Percentiles rank a stretch among this genome's conserved stretches.
phyloP scores from a whole-genome alignment of 1,140 invertebrate species.

The Drosophila teissieri region DNA sequence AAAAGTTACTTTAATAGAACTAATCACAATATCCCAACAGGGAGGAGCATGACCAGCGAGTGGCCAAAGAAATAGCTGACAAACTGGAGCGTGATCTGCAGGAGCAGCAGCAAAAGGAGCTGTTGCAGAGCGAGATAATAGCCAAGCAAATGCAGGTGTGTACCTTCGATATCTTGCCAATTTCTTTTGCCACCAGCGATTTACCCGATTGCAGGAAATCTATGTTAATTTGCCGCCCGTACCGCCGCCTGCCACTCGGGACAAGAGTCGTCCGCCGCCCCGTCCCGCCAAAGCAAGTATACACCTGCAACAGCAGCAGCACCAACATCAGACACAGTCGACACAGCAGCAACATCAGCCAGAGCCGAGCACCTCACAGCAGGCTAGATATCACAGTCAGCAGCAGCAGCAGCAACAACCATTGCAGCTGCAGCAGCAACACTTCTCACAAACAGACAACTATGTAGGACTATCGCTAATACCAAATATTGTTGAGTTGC shows the following conservation, averaged over 20 bases:
- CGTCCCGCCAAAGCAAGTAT: conserved; percentile 83
- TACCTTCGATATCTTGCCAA: neutral
- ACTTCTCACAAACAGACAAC: conserved; percentile 81
- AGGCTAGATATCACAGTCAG: conserved; percentile 71
- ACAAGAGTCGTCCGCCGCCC: conserved; percentile 70
- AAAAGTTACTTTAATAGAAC: conserved; percentile 3
- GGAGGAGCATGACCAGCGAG: conserved; percentile 89
- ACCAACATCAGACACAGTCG: conserved; percentile 10
- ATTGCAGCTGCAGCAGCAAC: conserved; percentile 65
- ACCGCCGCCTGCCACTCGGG: conserved; percentile 70
- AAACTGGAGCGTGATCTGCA: conserved; percentile 87
- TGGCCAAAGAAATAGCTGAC: conserved; percentile 88
- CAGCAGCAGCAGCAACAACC: conserved; percentile 60
- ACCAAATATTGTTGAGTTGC: conserved; percentile 78
- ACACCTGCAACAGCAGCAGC: conserved; percentile 59
- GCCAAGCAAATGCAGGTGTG: conserved; percentile 85
- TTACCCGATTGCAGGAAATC: conserved; percentile 65
- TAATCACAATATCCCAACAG: conserved; percentile 80
- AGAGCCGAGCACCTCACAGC: conserved; percentile 73
- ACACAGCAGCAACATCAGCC: conserved; percentile 40
- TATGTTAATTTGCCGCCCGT: conserved; percentile 82
- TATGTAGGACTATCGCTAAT: conserved; percentile 81
- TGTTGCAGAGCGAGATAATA: conserved; percentile 85
- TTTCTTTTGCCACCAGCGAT: neutral
- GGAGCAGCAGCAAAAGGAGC: conserved; percentile 85